Percentiles rank a stretch among this genome's conserved stretches.
Conservation (phyloP, 2,888 invertebrate genomes). For the Caenorhabditis sp. region DNA sequence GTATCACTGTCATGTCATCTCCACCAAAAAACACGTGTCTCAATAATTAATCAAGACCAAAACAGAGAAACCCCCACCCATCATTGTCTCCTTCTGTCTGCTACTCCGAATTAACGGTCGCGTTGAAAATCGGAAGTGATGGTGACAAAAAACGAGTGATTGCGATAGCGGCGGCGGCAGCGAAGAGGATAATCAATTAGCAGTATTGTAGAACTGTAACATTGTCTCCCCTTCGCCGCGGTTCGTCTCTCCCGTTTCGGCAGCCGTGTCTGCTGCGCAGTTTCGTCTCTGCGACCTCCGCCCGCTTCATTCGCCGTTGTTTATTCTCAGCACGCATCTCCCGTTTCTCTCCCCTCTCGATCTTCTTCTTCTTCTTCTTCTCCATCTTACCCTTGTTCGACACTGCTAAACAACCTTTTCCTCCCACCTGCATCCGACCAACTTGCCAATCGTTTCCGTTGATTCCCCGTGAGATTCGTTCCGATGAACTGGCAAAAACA, state of each 20-base stretch:
- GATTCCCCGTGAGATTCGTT: not conserved
- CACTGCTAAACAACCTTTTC: constrained; percentile 29
- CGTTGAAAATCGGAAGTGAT: constrained; percentile 25
- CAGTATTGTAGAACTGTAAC: constrained; percentile 32
- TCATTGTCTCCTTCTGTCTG: too few relatives aligned
- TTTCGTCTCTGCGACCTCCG: constrained; percentile 17
- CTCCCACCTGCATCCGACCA: too few relatives aligned
- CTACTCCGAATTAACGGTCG: constrained; percentile 25
- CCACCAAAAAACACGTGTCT: not conserved
- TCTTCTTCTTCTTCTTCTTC: constrained; percentile 23
- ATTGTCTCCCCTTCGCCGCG: constrained; percentile 4
- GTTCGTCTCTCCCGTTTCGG: not conserved
- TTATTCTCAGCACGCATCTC: constrained; percentile 14
- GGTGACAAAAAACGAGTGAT: constrained; percentile 15
- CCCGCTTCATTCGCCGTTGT: constrained; percentile 11
- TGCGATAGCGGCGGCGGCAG: too few relatives aligned
- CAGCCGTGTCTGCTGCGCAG: constrained; percentile 9
- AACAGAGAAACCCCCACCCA: too few relatives aligned
- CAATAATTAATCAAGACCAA: constrained; percentile 2
- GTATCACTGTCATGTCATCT: not conserved
- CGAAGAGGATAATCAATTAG: constrained; percentile 43
- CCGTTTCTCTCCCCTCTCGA: constrained; percentile 1
- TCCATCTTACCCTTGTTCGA: constrained; percentile 13
- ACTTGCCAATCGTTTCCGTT: not conserved
- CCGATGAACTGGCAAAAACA: constrained; percentile 63